A percentile compares a stretch with the other conserved stretches of the same genome.
phyloP scores from a whole-genome alignment of 2,888 invertebrate genomes.

The Calameuta filiformis region DNA sequence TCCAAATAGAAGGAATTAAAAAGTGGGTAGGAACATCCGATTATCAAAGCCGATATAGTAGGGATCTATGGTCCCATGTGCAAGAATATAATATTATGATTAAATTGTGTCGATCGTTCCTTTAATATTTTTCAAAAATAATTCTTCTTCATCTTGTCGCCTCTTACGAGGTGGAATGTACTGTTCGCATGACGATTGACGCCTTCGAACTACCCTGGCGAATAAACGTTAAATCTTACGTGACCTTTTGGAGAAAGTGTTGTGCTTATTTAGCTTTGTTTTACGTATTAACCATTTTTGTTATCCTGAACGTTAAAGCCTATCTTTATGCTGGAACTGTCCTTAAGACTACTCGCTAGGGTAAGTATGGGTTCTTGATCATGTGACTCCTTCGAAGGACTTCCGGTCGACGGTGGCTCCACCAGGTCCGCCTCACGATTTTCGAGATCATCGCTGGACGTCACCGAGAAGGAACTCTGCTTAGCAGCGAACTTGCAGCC shows the following conservation, averaged over 20 bases:
- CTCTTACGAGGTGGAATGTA: background rate
- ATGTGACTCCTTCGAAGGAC: constrained; percentile 7
- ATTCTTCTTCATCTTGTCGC: background rate
- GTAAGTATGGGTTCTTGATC: constrained; percentile 51
- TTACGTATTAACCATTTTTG: constrained; percentile 27
- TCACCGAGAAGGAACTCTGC: constrained; percentile 49
- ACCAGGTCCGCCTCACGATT: constrained; percentile 36
- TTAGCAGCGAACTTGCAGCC: constrained; percentile 28
- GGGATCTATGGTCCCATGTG: background rate
- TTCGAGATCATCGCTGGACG: constrained; percentile 45
- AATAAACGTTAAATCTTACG: background rate
- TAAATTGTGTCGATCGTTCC: background rate
- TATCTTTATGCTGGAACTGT: constrained; percentile 46
- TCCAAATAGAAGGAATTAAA: background rate
- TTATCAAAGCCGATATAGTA: background rate
- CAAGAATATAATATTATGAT: background rate
- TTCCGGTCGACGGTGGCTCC: constrained; percentile 5
- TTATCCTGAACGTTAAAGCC: constrained; percentile 55
- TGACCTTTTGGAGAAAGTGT: background rate
- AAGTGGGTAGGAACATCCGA: background rate
- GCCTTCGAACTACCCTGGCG: background rate
- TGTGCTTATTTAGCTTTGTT: background rate
- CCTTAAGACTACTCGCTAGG: constrained; percentile 51
- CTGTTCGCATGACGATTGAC: background rate
- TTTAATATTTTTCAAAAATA: background rate